Percentiles rank a stretch among this genome's conserved stretches.
Conservation (phyloP, 2,888 invertebrate genomes). For the Dolomedes plantarius region DNA sequence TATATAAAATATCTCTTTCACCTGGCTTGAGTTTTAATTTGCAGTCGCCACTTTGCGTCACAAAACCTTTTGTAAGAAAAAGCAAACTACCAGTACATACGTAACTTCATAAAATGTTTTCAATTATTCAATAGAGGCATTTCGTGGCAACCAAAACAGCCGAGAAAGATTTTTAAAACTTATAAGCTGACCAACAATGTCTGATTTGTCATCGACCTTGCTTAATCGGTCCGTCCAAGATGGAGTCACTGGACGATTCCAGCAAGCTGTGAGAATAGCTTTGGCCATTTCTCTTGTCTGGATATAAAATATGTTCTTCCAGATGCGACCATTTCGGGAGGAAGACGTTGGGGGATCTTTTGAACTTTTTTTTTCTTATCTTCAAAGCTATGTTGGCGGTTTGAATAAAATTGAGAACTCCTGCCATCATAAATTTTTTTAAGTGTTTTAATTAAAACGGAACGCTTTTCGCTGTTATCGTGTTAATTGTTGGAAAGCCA, state of each 20-base stretch:
- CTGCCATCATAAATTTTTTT: constrained; percentile 45
- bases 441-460: constrained; percentile 61
- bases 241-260: constrained; percentile 53
- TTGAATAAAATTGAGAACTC: constrained; percentile 57
- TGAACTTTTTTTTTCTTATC: constrained; percentile 1
- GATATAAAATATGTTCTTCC: constrained; percentile 71
- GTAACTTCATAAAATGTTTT: no score
- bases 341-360: not conserved
- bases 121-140: no score
- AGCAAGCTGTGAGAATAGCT: constrained; percentile 62
- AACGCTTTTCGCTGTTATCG: constrained; percentile 28
- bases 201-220: not conserved
- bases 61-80: no score
- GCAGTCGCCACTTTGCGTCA: no score
- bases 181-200: not conserved
- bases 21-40: no score
- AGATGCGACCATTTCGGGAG: constrained; percentile 54
- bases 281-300: constrained; percentile 70
- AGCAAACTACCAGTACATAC: no score
- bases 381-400: constrained; percentile 7
- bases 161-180: no score
- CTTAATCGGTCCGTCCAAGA: not conserved
- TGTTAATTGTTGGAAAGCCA: constrained; percentile 58
- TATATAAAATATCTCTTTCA: no score
- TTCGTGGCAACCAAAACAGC: no score